phyloP scores from a whole-genome alignment of 2,888 invertebrate species.

The Leptopilina drosophilae region DNA sequence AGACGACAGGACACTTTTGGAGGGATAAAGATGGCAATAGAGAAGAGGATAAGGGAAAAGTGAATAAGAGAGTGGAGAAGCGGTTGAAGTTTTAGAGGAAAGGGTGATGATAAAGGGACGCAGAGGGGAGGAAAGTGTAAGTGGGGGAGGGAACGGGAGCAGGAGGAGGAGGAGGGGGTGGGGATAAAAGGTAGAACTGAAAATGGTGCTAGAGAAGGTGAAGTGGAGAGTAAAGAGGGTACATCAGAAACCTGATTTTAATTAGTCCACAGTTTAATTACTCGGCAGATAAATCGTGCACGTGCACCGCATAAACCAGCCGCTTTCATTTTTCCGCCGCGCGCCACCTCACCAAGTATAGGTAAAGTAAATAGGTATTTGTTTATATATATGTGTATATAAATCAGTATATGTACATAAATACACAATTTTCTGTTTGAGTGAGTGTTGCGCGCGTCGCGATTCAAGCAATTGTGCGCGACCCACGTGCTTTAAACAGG shows the following conservation, averaged over 20 bases:
- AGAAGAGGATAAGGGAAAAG: conserved; percentile 26
- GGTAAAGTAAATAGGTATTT: conserved; percentile 46
- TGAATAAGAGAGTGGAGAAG: conserved; percentile 48
- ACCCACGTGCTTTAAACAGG: conserved; percentile 31
- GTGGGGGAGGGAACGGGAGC: conserved; percentile 49
- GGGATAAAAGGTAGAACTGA: conserved; percentile 44
- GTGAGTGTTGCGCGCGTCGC: not conserved
- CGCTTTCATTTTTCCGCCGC: conserved; percentile 76
- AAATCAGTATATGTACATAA: too few species aligned
- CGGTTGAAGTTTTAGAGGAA: conserved; percentile 12
- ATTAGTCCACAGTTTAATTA: conserved; percentile 78
- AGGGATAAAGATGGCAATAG: conserved; percentile 16
- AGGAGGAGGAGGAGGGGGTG: too few species aligned
- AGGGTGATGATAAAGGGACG: conserved; percentile 10
- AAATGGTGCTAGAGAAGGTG: conserved; percentile 51
- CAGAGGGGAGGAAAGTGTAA: conserved; percentile 51
- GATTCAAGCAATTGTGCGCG: conserved; percentile 42
- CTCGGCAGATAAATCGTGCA: conserved; percentile 77
- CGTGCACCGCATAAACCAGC: conserved; percentile 77
- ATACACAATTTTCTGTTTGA: too few species aligned
- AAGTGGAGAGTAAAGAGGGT: conserved; percentile 57
- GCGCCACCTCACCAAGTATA: conserved; percentile 60
- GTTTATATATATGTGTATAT: not conserved
- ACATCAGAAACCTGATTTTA: conserved; percentile 77
- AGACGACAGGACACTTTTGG: conserved; percentile 41